Conservation (phyloP, 2,797 vertebrate genomes). For the Meda fulgida region DNA sequence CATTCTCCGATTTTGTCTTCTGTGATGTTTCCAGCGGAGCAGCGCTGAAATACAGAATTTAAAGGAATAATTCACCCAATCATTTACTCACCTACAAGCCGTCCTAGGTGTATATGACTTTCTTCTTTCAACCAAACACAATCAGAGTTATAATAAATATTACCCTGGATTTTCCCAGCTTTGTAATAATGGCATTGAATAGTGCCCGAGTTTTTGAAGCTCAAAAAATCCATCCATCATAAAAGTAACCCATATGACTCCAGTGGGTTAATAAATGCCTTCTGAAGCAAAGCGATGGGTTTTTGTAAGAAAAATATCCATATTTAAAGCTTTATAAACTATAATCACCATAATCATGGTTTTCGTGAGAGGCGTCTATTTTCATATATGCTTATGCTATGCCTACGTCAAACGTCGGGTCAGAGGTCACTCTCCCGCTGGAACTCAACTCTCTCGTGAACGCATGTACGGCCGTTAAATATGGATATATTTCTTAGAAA, state of each 20-base stretch:
- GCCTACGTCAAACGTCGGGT: no score
- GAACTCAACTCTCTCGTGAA: no score
- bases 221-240: neutral
- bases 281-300: neutral
- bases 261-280: neutral
- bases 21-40: conserved; percentile 29
- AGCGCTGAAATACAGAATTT: neutral
- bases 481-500: neutral
- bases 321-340: no score
- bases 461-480: neutral
- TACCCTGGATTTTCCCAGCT: neutral
- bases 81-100: neutral
- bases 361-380: no score
- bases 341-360: no score
- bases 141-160: neutral
- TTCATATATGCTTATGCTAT: no score
- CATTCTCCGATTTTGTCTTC: conserved; percentile 32
- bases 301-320: no score
- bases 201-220: no score
- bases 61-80: neutral
- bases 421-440: no score
- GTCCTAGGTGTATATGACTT: neutral
- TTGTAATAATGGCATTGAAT: neutral
- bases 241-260: neutral
- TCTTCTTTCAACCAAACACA: neutral